Evolutionary conservation across 2,888 invertebrate genomes (phyloP).

Genomic region (Heterodera filipjevi): DNA sequence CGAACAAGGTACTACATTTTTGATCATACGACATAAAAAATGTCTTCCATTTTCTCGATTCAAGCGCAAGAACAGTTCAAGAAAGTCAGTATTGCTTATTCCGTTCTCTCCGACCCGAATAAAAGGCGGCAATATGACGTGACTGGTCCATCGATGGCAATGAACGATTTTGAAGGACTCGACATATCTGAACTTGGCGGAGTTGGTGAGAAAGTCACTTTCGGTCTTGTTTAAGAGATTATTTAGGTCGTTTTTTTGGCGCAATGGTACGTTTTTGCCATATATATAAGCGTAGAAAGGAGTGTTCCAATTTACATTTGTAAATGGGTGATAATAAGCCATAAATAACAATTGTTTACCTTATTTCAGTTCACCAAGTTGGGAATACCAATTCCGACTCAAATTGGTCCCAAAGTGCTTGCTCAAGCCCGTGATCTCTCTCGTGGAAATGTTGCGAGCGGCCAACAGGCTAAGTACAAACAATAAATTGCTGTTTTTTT

Average conservation of each 20-base stretch:
- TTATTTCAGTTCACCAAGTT: conserved; percentile 56
- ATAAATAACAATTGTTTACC: no score
- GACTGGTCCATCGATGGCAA: conserved; percentile 58
- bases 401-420: conserved; percentile 64
- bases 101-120: conserved; percentile 65
- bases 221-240: conserved; percentile 14
- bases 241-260: conserved; percentile 63
- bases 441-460: conserved; percentile 42
- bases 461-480: conserved; percentile 8
- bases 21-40: neutral
- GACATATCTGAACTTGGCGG: conserved; percentile 65
- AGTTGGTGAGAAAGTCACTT: conserved; percentile 60
- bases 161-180: conserved; percentile 63
- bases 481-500: neutral
- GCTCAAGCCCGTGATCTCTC: conserved; percentile 59
- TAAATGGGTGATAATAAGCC: neutral
- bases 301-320: no score
- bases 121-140: conserved; percentile 65
- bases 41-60: conserved; percentile 26
- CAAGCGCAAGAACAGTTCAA: conserved; percentile 64
- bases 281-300: no score
- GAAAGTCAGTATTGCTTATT: conserved; percentile 64
- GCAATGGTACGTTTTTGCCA: conserved; percentile 51
- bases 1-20: conserved; percentile 46
- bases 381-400: conserved; percentile 65